Percentiles rank a stretch among this genome's conserved stretches.
Evolutionary conservation across 1,140 invertebrate genomes (phyloP).

Genomic region (Bombus difficillimus): DNA sequence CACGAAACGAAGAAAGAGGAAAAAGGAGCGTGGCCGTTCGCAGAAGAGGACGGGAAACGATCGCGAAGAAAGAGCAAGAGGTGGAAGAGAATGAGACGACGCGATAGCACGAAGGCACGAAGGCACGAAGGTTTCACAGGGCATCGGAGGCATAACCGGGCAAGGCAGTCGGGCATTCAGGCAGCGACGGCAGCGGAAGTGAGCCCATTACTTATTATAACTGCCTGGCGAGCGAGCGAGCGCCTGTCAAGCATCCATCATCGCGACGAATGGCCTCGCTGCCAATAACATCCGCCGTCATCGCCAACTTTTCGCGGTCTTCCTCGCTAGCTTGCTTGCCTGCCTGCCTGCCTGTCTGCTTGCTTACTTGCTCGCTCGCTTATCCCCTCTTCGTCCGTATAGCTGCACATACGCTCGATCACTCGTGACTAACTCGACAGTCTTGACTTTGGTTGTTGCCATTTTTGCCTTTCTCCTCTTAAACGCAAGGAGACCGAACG

Average conservation of each 20-base stretch:
- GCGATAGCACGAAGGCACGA: conserved; percentile 61
- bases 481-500: not conserved
- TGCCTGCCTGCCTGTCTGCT: conserved; percentile 14
- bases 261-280: conserved; percentile 78
- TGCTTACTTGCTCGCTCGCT: conserved; percentile 43
- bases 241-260: conserved; percentile 82
- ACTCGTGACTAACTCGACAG: conserved; percentile 32
- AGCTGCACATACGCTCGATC: conserved; percentile 42
- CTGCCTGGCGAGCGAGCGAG: conserved; percentile 79
- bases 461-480: not conserved
- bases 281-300: conserved; percentile 80
- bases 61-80: conserved; percentile 57
- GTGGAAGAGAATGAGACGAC: conserved; percentile 45
- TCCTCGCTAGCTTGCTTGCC: conserved; percentile 53
- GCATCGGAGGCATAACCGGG: conserved; percentile 71
- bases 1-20: conserved; percentile 34
- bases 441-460: conserved; percentile 25
- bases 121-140: conserved; percentile 71
- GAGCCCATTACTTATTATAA: conserved; percentile 83
- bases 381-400: conserved; percentile 9
- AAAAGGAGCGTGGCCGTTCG: conserved; percentile 24
- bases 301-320: conserved; percentile 78
- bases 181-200: conserved; percentile 82
- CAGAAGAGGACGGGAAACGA: conserved; percentile 49
- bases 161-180: conserved; percentile 77